These are phyloP conservation scores for Ptilonorhynchus violaceus DNA, from an alignment of 2,113 vertebrate species.

Conservation along the genomic window DNA sequence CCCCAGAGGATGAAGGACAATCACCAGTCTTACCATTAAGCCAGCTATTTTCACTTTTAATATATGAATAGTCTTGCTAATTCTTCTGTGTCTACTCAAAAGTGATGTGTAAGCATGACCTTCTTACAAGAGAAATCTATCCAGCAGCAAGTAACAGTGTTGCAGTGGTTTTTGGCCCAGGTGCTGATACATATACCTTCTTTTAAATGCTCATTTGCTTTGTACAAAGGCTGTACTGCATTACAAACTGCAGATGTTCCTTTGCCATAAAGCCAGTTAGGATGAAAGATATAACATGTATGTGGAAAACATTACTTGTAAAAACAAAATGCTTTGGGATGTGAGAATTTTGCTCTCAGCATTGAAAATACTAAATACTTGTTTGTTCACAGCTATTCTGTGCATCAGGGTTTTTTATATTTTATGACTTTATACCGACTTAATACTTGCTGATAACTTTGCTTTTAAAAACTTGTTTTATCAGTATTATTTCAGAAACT, in stretches of 20 bases:
- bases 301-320: neutral
- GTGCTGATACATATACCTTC: neutral
- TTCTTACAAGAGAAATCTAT: neutral
- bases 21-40: neutral
- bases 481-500: neutral
- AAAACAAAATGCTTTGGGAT: neutral
- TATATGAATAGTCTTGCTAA: neutral
- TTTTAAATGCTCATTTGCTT: neutral
- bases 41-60: neutral
- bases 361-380: neutral
- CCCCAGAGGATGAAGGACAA: neutral
- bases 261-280: neutral
- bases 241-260: neutral
- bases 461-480: neutral
- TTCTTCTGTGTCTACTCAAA: neutral
- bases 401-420: neutral
- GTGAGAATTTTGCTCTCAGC: neutral
- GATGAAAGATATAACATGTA: neutral
- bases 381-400: neutral
- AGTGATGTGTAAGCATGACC: neutral
- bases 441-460: neutral
- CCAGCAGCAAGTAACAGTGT: neutral
- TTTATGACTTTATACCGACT: neutral
- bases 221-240: neutral
- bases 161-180: neutral